Evolutionary conservation across 2,797 vertebrate species (phyloP), one percentile per base, ranked within the genome.

Genomic region (Brotula barbata): DNA sequence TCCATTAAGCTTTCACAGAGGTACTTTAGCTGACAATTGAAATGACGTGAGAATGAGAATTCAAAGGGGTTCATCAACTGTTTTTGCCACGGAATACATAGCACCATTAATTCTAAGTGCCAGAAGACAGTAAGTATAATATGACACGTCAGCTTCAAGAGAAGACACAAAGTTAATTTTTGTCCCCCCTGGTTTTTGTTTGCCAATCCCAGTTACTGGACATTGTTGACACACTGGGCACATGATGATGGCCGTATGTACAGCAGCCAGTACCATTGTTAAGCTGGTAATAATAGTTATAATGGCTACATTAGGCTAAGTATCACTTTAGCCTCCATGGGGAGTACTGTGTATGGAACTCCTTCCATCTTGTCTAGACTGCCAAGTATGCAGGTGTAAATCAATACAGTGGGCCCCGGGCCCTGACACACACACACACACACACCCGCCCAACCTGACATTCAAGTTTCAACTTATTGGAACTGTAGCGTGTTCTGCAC

Each of bases 351-450:
- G 51, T 13, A 12, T 16, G 15, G 23, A 19, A 23, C 69, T 65
- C 73, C 75, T 74, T 65, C 77, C 59, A 67, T 51, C 31, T 60
- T 5, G 73, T 83, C 68, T 82, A 77, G 80, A 80, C 78, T 58
- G 77, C 77, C 77, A 89, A 81, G 79, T 71, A 84, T 82, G 78
- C 66, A 81, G 75, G 73, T 82, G 71, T 85, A 82, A 85, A 78
- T 80, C 75, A 83, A 85, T 82, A 83, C 55, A 39, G 31, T 16
- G 44, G 33, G 31, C 17, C 20, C 22, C 33, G 10, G 3, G n/a
- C 13, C 43, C 10, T 6, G 21, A 46, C 14, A 15, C 56, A 36
- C 2, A 21, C 45, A 33, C 39, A 44, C 37, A 31, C 39, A 44
- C 28, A 42, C 43, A 19, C 19, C 48, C 39, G 15, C 54, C 51